Evolutionary conservation across 2,888 invertebrate species (phyloP).

Genomic region (Eristalinus aeneus): DNA sequence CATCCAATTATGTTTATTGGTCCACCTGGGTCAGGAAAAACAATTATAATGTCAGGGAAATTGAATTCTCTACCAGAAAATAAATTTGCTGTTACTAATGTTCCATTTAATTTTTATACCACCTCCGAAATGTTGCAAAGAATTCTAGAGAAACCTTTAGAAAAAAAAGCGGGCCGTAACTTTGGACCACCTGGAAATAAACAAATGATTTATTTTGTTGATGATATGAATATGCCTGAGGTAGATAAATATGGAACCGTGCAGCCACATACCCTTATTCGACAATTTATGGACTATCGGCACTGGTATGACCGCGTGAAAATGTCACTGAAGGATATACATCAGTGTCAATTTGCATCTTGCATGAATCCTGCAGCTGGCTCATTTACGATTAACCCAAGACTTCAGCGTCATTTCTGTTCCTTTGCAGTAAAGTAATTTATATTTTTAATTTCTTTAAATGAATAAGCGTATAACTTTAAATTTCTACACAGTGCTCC

Average conservation of each 20-base stretch:
- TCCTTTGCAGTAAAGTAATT: slow-evolving; percentile 90
- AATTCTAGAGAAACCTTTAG: slow-evolving; percentile 93
- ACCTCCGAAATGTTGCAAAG: slow-evolving; percentile 95
- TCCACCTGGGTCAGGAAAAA: slow-evolving; percentile 94
- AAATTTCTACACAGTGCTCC: slow-evolving; percentile 86
- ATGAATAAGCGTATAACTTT: background rate
- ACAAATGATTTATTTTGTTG: slow-evolving; percentile 95
- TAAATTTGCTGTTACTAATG: slow-evolving; percentile 91
- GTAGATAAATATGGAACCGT: slow-evolving; percentile 97
- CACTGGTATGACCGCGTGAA: slow-evolving; percentile 98
- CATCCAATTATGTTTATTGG: slow-evolving; percentile 96
- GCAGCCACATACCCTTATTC: slow-evolving; percentile 95
- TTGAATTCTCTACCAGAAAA: slow-evolving; percentile 86
- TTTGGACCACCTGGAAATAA: slow-evolving; percentile 97
- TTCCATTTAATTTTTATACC: slow-evolving; percentile 97
- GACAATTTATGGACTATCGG: slow-evolving; percentile 95
- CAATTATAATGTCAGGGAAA: slow-evolving; percentile 93
- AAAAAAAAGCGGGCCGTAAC: slow-evolving; percentile 96
- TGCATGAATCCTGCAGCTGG: slow-evolving; percentile 99
- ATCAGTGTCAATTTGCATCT: slow-evolving; percentile 95
- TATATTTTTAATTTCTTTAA: background rate
- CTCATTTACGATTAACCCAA: slow-evolving; percentile 95
- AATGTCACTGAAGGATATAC: slow-evolving; percentile 92
- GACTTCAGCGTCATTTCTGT: slow-evolving; percentile 93
- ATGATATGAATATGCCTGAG: slow-evolving; percentile 98